phyloP scores from a whole-genome alignment of 2,797 vertebrate species.

The Agapornis canus region DNA sequence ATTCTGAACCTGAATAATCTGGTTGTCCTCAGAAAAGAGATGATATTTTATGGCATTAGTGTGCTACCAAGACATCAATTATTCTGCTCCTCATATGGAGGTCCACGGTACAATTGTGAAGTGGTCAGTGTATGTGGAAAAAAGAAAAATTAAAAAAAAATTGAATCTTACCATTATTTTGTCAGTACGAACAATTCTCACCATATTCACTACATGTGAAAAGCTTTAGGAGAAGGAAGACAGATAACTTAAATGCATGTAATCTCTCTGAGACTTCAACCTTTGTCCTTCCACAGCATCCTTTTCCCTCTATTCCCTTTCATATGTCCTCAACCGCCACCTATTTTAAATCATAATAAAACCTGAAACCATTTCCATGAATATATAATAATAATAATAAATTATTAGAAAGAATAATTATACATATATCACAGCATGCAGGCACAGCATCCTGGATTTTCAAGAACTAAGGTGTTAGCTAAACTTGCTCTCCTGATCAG shows the following conservation, averaged over 20 bases:
- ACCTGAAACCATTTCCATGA: background rate
- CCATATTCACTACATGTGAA: background rate
- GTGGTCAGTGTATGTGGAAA: background rate
- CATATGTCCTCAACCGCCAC: background rate
- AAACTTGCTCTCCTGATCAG: rapidly evolving
- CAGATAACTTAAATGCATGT: background rate
- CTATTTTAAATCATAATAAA: background rate
- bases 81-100: background rate
- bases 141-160: background rate
- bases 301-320: background rate
- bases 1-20: background rate
- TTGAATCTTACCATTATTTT: background rate
- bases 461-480: background rate
- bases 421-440: background rate
- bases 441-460: background rate
- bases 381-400: background rate
- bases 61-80: background rate
- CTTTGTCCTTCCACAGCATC: background rate
- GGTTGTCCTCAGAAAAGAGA: background rate
- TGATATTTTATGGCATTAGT: background rate
- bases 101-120: background rate
- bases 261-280: background rate
- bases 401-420: background rate
- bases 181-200: background rate
- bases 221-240: background rate